Evolutionary conservation across 2,797 vertebrate species (phyloP).

Genomic region (Pantherophis alleghaniensis): DNA sequence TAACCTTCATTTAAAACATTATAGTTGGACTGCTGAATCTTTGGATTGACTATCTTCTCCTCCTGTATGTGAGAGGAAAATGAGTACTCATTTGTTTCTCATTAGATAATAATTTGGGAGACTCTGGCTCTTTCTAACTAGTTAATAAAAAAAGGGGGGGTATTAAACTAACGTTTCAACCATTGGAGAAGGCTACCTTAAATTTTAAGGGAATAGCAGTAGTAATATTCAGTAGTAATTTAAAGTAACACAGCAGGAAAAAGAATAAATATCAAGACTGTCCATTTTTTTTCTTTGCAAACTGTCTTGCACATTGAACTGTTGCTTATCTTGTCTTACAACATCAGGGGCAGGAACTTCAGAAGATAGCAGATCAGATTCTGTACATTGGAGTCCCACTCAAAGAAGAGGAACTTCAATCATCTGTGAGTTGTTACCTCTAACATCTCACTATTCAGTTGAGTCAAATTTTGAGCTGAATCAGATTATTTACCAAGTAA

Average conservation of each 20-base stretch:
- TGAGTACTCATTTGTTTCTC: not conserved
- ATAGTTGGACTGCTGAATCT: not conserved
- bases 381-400: not conserved
- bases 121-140: not conserved
- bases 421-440: not conserved
- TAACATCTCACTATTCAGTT: not conserved
- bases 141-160: not conserved
- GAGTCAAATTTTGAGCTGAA: not conserved
- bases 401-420: conserved; percentile 1
- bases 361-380: conserved; percentile 1
- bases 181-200: not conserved
- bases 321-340: not conserved
- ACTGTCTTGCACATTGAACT: not conserved
- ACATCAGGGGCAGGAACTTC: not conserved
- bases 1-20: not conserved
- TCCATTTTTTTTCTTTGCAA: not conserved
- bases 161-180: not conserved
- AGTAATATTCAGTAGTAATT: not conserved
- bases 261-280: not conserved
- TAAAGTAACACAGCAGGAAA: not conserved
- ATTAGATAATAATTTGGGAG: not conserved
- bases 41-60: not conserved
- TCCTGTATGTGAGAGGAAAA: not conserved
- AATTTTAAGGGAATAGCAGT: not conserved
- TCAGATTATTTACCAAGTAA: not conserved